Evolutionary conservation across 2,113 vertebrate species (phyloP).

Genomic region (Catharus fuscescens): DNA sequence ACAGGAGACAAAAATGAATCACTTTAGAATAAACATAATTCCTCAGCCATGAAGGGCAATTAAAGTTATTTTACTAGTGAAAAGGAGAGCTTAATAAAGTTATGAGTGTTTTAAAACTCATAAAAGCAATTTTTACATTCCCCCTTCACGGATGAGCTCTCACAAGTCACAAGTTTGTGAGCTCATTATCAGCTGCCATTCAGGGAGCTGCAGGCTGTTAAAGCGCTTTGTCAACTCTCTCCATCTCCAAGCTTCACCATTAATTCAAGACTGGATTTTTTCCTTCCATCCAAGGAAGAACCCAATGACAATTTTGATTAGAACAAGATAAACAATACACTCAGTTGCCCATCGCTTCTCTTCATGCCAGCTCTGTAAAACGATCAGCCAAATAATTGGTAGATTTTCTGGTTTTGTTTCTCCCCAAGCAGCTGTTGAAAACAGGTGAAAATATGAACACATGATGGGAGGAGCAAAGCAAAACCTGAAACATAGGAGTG

Average conservation of each 20-base stretch:
- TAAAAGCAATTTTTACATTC: constrained; percentile 40
- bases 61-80: constrained; percentile 32
- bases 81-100: constrained; percentile 44
- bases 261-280: background rate
- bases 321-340: background rate
- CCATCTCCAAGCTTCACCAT: background rate
- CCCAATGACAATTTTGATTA: background rate
- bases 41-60: constrained; percentile 57
- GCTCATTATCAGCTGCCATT: constrained; percentile 2
- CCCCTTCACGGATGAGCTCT: constrained; percentile 56
- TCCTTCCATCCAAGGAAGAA: background rate
- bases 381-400: background rate
- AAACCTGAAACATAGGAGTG: background rate
- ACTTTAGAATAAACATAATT: constrained; percentile 45
- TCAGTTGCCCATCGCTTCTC: background rate
- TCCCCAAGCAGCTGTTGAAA: background rate
- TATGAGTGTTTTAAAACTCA: constrained; percentile 46
- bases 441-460: background rate
- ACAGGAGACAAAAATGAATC: background rate
- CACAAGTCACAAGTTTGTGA: background rate
- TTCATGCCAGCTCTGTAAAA: background rate
- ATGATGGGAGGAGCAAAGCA: background rate
- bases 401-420: background rate
- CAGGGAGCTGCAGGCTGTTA: background rate
- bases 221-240: background rate